phyloP scores from a whole-genome alignment of 2,113 vertebrate species.

The Ceyx cyanopectus region DNA sequence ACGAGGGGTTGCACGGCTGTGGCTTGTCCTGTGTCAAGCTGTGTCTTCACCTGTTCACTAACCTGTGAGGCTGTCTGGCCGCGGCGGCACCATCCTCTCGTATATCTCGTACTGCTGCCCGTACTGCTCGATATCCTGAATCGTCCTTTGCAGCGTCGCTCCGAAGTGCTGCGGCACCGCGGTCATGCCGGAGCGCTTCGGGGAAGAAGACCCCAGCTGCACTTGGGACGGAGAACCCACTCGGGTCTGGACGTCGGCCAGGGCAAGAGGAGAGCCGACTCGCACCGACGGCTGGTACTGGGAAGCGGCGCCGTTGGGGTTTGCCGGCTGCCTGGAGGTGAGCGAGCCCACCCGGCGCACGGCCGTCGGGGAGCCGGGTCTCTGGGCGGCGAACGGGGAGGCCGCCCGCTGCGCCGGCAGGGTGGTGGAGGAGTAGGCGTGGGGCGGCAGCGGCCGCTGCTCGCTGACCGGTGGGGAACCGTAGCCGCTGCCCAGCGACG shows the following conservation, averaged over 20 bases:
- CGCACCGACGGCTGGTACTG: conserved; percentile 81
- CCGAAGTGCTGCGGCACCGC: conserved; percentile 93
- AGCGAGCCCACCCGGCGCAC: conserved; percentile 85
- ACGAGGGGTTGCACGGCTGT: background rate
- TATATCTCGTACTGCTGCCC: conserved; percentile 91
- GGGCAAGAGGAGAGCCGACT: conserved; percentile 87
- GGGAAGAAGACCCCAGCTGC: conserved; percentile 87
- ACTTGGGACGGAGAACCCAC: conserved; percentile 78
- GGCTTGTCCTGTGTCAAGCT: background rate
- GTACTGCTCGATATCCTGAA: conserved; percentile 85
- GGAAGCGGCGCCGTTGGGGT: conserved; percentile 77
- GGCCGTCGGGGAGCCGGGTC: conserved; percentile 84
- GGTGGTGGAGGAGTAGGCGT: conserved; percentile 86
- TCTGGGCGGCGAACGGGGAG: conserved; percentile 84
- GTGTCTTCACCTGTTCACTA: conserved; percentile 22
- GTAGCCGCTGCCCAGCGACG: conserved; percentile 85
- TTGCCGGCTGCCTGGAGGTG: conserved; percentile 77
- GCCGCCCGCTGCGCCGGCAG: conserved; percentile 85
- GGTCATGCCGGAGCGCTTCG: conserved; percentile 88
- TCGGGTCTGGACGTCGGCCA: conserved; percentile 78
- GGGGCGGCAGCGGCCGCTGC: conserved; percentile 82
- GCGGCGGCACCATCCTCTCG: conserved; percentile 91
- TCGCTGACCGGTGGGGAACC: conserved; percentile 87
- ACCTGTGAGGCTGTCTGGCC: conserved; percentile 95
- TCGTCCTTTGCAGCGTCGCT: conserved; percentile 84